A percentile compares a stretch with the other conserved stretches of the same genome.
Conservation (phyloP, 23 tunicate species). For the Oikopleura dioica region DNA sequence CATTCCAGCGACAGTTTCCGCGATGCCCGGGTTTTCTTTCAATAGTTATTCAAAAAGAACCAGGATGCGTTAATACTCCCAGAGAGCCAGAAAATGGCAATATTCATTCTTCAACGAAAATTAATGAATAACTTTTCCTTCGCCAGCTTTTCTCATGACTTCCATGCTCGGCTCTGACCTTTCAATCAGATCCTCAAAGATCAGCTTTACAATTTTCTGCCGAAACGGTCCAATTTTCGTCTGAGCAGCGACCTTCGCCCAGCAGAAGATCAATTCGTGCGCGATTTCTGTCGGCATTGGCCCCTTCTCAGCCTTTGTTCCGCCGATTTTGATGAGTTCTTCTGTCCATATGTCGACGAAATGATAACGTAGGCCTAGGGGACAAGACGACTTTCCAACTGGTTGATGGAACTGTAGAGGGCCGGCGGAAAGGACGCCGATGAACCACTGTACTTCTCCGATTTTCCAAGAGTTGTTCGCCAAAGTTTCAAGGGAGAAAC, state of each 20-base stretch:
- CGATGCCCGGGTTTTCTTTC: too few relatives aligned
- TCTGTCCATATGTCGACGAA: not conserved
- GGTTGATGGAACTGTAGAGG: constrained; percentile 21
- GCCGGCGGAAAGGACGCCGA: constrained; percentile 23
- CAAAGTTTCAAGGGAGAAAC: constrained; percentile 20
- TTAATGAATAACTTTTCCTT: not conserved
- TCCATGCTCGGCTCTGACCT: constrained; percentile 34
- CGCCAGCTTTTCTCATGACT: constrained; percentile 17
- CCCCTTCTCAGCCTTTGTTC: not conserved
- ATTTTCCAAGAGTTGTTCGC: constrained; percentile 26
- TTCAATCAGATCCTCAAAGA: constrained; percentile 36
- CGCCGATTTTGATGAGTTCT: constrained; percentile 13
- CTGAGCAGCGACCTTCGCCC: not conserved
- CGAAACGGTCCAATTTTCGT: not conserved
- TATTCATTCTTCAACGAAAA: too few relatives aligned
- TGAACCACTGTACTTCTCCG: constrained; percentile 29
- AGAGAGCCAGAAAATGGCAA: too few relatives aligned
- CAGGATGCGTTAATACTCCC: too few relatives aligned
- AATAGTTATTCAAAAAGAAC: too few relatives aligned
- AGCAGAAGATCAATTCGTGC: not conserved
- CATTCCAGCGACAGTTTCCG: too few relatives aligned
- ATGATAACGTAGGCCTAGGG: constrained; percentile 27
- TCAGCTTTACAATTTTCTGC: not conserved
- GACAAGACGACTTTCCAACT: constrained; percentile 16
- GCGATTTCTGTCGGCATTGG: not conserved